Conservation (phyloP, 1,140 invertebrate species). For the Epicauta chinensis region DNA sequence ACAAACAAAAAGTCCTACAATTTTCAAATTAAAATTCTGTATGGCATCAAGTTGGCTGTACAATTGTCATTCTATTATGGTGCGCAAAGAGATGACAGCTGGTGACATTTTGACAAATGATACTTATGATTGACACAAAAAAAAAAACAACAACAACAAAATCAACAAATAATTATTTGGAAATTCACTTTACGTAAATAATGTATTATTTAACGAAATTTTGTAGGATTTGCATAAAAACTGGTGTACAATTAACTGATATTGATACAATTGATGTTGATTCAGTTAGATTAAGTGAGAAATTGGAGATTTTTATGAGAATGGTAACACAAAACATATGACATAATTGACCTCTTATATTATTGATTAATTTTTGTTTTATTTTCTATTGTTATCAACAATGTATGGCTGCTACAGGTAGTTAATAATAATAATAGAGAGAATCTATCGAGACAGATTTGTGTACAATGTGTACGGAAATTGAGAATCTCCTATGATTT, state of each 20-base stretch:
- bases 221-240: constrained; percentile 38
- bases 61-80: constrained; percentile 28
- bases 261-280: constrained; percentile 35
- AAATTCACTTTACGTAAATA: constrained; percentile 13
- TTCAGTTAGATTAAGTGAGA: constrained; percentile 36
- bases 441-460: constrained; percentile 34
- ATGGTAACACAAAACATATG: constrained; percentile 39
- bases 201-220: constrained; percentile 41
- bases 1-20: no score
- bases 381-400: no score
- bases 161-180: no score
- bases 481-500: constrained; percentile 38
- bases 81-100: constrained; percentile 25
- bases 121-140: constrained; percentile 40
- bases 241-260: constrained; percentile 31
- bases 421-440: constrained; percentile 24
- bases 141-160: constrained; percentile 14
- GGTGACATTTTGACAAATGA: constrained; percentile 42
- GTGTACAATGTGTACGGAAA: constrained; percentile 35
- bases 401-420: constrained; percentile 24
- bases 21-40: no score
- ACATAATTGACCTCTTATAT: constrained; percentile 26
- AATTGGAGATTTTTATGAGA: constrained; percentile 35
- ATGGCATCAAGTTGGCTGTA: constrained; percentile 4
- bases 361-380: constrained; percentile 38